Base-by-base conservation (phyloP, 1,140 invertebrate genomes). In the Proctacanthus coquilletti region DNA sequence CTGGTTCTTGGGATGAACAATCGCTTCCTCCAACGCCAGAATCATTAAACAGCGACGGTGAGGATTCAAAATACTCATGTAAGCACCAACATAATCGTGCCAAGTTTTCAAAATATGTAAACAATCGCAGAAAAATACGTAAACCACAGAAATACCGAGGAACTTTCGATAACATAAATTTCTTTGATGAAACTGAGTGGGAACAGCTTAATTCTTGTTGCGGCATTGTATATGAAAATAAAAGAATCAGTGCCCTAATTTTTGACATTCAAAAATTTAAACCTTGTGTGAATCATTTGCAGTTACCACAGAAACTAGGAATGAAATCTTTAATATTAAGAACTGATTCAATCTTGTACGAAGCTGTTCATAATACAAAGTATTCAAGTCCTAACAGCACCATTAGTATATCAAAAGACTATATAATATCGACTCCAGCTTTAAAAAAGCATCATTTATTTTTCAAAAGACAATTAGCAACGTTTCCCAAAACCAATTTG, bases 371-470 rank as follows among this genome's bases (percentile, higher is more conserved):
- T n/a, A n/a, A n/a, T n/a, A n/a, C n/a, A n/a, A n/a, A n/a, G n/a
- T n/a, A n/a, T n/a, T n/a, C n/a, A n/a, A n/a, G n/a, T n/a, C n/a
- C n/a, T n/a, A n/a, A n/a, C n/a, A n/a, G n/a, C n/a, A n/a, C n/a
- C n/a, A n/a, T n/a, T n/a, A n/a, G n/a, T n/a, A n/a, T n/a, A n/a
- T n/a, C n/a, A n/a, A n/a, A n/a, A n/a, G n/a, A n/a, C n/a, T n/a
- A n/a, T n/a, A n/a, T n/a, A n/a, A n/a, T n/a, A n/a, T n/a, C 40
- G 21, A 56, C 50, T 20, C 48, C 49, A 31, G 55, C 48, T 3
- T 38, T 59, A 8, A 59, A 59, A 39, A 59, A 59, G 36, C 56
- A 59, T 45, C 56, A 56, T 45, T 45, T 59, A 38, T 59, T 48
- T 37, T 55, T 49, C 29, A 59, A 56, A 45, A 45, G 56, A 40